A percentile compares a stretch with the other conserved stretches of the same genome.
These are phyloP conservation scores for Mythimna albipuncta DNA, from an alignment of 2,888 invertebrate species.

Conservation along the genomic window DNA sequence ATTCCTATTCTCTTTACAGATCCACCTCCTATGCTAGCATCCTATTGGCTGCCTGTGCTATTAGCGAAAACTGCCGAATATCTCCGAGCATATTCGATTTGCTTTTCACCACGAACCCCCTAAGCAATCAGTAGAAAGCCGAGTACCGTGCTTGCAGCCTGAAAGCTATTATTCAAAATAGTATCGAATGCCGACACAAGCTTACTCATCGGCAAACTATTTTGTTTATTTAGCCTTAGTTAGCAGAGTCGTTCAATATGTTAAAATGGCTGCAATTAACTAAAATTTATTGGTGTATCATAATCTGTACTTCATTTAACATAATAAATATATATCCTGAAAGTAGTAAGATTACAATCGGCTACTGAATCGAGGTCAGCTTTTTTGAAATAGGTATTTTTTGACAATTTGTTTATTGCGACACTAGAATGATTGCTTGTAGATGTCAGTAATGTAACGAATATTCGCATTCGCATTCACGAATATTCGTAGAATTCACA, in stretches of 20 bases:
- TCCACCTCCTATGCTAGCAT: not conserved
- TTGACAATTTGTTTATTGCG: no score
- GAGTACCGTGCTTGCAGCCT: conserved; percentile 1
- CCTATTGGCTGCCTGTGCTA: not conserved
- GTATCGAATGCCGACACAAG: conserved; percentile 5
- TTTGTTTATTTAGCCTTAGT: conserved; percentile 23
- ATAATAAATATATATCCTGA: no score
- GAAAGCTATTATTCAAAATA: conserved; percentile 38
- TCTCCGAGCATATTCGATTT: conserved; percentile 11
- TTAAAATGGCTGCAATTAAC: not conserved
- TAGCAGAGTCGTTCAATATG: conserved; percentile 1
- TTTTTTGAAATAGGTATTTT: no score
- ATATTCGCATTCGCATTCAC: no score
- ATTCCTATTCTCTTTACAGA: conserved; percentile 3
- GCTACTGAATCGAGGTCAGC: no score
- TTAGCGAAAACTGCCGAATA: conserved; percentile 1
- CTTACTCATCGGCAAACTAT: conserved; percentile 9
- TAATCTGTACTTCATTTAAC: not conserved
- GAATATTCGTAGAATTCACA: no score
- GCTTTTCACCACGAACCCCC: not conserved
- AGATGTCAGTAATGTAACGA: no score
- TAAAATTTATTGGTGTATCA: not conserved
- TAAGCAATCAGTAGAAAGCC: conserved; percentile 26
- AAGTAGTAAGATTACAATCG: no score
- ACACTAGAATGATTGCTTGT: no score